Base-by-base conservation (phyloP, 1,140 invertebrate species). In the Battus philenor region DNA sequence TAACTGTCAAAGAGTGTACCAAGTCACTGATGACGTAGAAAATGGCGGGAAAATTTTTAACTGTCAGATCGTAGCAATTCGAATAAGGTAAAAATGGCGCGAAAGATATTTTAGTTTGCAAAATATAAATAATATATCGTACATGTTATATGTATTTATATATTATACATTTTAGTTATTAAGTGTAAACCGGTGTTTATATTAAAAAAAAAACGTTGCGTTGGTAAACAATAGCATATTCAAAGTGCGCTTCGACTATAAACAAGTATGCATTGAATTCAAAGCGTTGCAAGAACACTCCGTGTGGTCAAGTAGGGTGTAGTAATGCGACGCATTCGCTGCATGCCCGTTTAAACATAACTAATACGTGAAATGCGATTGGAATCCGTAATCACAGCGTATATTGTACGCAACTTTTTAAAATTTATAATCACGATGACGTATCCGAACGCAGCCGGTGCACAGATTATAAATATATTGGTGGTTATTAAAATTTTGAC, bases 281-380 rank as follows among this genome's bases (percentile, higher is more conserved):
- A 41, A 32, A 45, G 43, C 31, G 32, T 54, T 41, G 31, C 47
- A 15, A 38, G 49, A 56, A 55, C 52, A 9, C 15, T 26, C 47
- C 29, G 59, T 63, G 59, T 62, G 59, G 59, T 63, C 59, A 55
- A 53, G 16, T 10, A 47, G 51, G 39, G 31, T 15, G 27, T 60
- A 32, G 12, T 22, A 27, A 62, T 58, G 59, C 55, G 30, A 6
- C 2, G 32, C 30, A 31, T 30, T 13, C 12, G 26, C 48, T 5
- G 45, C 38, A 41, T 12, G 26, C 46, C 41, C 47, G 44, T 39
- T 55, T 56, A 58, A 56, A 63, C 56, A 59, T 63, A 63, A 63
- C 59, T 63, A 63, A 63, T 63, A 59, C 44, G 55, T 22, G 10
- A 20, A 31, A 50, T 50, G 55, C 46, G 22, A 17, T 10, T n/a